Conservation (phyloP, 2,113 vertebrate species). For the Hucho hucho region DNA sequence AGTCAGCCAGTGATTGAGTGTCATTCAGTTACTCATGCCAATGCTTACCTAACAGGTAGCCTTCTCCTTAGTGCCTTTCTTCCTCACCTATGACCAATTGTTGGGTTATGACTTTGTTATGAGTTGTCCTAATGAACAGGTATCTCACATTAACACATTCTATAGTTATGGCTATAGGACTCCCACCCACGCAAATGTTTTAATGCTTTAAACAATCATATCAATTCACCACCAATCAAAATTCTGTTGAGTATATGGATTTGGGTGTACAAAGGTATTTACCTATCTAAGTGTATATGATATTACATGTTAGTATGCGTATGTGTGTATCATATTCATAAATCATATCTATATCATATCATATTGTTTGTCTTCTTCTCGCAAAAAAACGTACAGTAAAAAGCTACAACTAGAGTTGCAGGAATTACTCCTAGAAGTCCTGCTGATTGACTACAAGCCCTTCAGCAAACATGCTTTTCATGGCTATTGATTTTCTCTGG, state of each 20-base stretch:
- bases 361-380: too few species aligned
- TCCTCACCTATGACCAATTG: slow-evolving; percentile 21
- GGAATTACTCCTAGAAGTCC: neutral
- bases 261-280: too few species aligned
- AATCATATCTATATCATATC: too few species aligned
- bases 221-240: too few species aligned
- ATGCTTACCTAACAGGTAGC: slow-evolving; percentile 17
- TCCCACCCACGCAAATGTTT: neutral
- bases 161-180: neutral
- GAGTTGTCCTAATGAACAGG: neutral
- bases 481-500: slow-evolving; percentile 34
- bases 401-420: neutral
- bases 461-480: slow-evolving; percentile 15
- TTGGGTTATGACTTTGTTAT: neutral
- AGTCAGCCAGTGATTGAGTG: neutral
- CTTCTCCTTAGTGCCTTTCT: slow-evolving; percentile 5
- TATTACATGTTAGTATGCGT: too few species aligned
- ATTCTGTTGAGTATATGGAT: too few species aligned
- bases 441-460: neutral
- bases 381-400: neutral
- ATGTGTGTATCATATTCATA: too few species aligned
- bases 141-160: neutral
- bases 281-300: too few species aligned
- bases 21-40: slow-evolving; percentile 27
- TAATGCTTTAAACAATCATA: neutral